Conservation (phyloP, 30 jellyfish, hydroid and myxozoan species). For the Rhopilema esculentum region DNA sequence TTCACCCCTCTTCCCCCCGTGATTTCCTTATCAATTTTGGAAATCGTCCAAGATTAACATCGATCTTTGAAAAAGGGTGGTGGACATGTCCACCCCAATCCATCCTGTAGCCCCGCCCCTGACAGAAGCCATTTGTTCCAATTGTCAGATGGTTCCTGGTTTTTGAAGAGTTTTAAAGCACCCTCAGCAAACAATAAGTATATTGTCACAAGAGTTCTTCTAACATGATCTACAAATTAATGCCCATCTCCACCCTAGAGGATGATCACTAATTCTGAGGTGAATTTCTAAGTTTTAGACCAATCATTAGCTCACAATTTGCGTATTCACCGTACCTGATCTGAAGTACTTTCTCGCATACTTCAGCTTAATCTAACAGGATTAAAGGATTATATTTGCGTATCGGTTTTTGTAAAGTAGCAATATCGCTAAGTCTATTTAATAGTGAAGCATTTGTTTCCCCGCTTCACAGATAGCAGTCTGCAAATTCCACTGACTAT, state of each 20-base stretch:
- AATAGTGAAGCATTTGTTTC: not conserved
- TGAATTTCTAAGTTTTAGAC: not conserved
- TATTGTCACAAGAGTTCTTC: too few relatives aligned
- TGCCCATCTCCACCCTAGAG: not conserved
- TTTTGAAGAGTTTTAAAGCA: too few relatives aligned
- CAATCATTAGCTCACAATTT: not conserved
- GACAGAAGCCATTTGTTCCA: too few relatives aligned
- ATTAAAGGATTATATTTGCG: not conserved
- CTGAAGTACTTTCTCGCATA: too few relatives aligned
- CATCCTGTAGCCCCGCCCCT: too few relatives aligned
- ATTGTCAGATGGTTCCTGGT: too few relatives aligned
- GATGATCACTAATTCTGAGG: not conserved
- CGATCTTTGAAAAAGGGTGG: too few relatives aligned
- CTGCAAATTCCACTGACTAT: not conserved
- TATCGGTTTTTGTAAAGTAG: not conserved
- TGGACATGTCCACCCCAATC: too few relatives aligned
- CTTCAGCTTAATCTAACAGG: not conserved
- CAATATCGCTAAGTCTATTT: not conserved
- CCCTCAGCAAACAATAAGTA: too few relatives aligned
- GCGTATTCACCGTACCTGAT: not conserved
- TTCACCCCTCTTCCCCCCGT: too few relatives aligned
- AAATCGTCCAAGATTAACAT: too few relatives aligned
- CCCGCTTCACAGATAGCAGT: not conserved
- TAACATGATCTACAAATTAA: not conserved
- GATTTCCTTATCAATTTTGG: too few relatives aligned